Conservation (phyloP, 2,888 invertebrate species). For the Rhopalosiphum nymphaeae region DNA sequence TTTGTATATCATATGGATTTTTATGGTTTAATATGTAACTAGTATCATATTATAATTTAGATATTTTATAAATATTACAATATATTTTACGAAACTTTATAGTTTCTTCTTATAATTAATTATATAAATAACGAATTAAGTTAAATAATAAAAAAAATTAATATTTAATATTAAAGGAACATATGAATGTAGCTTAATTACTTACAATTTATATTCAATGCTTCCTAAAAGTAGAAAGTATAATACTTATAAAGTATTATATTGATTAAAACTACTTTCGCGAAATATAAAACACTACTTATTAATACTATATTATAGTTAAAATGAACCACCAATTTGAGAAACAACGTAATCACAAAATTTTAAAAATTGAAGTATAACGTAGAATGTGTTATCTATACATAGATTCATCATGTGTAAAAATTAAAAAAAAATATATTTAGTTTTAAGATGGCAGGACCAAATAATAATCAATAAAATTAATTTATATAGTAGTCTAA, state of each 20-base stretch:
- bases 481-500: no score
- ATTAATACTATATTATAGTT: neutral
- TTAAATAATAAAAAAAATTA: neutral
- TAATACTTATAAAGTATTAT: constrained; percentile 5
- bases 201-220: neutral
- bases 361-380: no score
- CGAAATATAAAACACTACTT: neutral
- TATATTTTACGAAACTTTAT: neutral
- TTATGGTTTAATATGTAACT: no score
- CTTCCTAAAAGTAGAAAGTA: neutral
- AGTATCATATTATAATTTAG: neutral
- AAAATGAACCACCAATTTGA: no score
- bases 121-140: neutral
- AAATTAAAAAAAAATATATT: no score
- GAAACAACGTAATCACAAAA: no score
- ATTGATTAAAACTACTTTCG: constrained; percentile 24
- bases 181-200: neutral
- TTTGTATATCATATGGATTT: no score
- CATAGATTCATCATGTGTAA: no score
- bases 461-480: no score
- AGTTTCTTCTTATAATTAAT: neutral
- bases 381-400: no score
- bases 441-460: no score
- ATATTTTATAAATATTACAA: neutral
- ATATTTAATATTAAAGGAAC: neutral